phyloP scores from a whole-genome alignment of 1,140 invertebrate genomes.

The Orchesella cincta region DNA sequence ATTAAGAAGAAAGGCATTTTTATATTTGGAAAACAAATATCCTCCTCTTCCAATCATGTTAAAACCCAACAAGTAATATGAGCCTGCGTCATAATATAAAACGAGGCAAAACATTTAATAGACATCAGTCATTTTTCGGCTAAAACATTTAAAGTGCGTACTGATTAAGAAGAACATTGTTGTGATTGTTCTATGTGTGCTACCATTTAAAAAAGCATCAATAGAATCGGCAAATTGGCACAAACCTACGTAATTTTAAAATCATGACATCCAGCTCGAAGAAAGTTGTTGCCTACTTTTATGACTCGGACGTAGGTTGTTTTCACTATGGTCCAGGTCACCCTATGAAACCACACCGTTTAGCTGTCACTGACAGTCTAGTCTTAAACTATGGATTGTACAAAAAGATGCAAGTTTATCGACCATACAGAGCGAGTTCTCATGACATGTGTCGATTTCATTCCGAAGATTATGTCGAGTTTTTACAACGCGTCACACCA shows the following conservation, averaged over 20 bases:
- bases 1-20: no score
- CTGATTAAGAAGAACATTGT: no score
- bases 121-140: no score
- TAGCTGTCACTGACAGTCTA: slow-evolving; percentile 92
- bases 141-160: no score
- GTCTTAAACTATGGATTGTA: slow-evolving; percentile 94
- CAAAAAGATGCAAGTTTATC: slow-evolving; percentile 95
- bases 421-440: slow-evolving; percentile 87
- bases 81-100: no score
- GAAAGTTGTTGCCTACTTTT: slow-evolving; percentile 85
- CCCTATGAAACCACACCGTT: slow-evolving; percentile 97
- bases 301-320: slow-evolving; percentile 92
- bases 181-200: no score
- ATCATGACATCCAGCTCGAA: slow-evolving; percentile 55
- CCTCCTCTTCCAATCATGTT: no score
- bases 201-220: no score
- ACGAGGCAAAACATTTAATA: no score
- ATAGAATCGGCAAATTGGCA: background rate
- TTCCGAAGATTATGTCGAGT: slow-evolving; percentile 97
- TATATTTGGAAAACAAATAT: no score
- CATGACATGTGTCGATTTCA: slow-evolving; percentile 99
- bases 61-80: no score
- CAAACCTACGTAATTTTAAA: no score
- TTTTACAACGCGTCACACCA: slow-evolving; percentile 91
- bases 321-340: slow-evolving; percentile 91